Percentiles rank a stretch among this genome's conserved stretches.
Evolutionary conservation across 2,797 vertebrate species (phyloP).

Genomic region (Limnodromus scolopaceus): DNA sequence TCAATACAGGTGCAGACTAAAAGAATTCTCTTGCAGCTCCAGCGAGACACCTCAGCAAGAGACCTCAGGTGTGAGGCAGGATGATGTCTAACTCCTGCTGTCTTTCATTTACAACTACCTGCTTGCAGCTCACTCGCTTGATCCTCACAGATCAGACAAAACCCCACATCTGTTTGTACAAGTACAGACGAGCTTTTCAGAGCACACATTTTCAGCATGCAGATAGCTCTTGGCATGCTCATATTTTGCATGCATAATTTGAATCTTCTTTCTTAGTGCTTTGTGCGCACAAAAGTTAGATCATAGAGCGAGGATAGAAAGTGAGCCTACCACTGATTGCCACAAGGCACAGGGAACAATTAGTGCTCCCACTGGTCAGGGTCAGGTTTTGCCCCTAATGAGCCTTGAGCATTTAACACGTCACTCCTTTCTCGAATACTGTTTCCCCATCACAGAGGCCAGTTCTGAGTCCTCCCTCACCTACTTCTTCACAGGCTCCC

Average conservation of each 20-base stretch:
- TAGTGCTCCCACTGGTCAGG: neutral
- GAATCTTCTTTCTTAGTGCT: neutral
- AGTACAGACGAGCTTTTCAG: neutral
- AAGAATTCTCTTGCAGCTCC: neutral
- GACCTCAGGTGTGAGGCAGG: neutral
- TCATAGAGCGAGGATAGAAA: neutral
- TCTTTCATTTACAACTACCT: neutral
- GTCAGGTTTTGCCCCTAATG: neutral
- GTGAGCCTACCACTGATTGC: neutral
- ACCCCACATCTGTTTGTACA: neutral
- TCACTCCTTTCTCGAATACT: neutral
- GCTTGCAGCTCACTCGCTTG: neutral
- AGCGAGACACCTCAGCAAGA: neutral
- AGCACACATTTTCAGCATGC: neutral
- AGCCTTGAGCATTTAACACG: neutral
- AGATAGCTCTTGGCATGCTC: neutral
- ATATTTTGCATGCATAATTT: neutral
- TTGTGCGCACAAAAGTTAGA: neutral
- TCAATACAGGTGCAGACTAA: neutral
- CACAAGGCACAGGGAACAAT: neutral
- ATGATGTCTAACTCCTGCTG: neutral
- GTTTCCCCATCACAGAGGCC: neutral
- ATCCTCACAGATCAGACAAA: neutral
- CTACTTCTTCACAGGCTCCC: neutral
- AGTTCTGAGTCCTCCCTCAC: neutral